Percentiles rank a stretch among this genome's conserved stretches.
Conservation (phyloP, 2,797 vertebrate genomes). For the Arvicola amphibius region DNA sequence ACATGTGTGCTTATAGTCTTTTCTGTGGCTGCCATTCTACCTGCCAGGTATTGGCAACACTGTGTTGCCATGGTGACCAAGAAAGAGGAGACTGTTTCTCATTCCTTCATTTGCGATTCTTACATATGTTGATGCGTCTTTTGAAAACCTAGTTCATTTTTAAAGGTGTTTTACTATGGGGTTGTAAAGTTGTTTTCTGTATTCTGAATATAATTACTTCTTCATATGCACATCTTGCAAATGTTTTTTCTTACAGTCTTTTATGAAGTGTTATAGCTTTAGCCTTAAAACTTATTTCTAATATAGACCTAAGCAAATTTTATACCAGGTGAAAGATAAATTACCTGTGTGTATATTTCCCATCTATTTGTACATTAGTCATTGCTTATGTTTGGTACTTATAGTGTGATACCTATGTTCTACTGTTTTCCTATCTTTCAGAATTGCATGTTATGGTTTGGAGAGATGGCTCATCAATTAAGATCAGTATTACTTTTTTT, state of each 20-base stretch:
- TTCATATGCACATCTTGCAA: background rate
- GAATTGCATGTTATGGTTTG: background rate
- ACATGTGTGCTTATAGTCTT: background rate
- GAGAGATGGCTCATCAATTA: background rate
- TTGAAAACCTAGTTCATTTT: background rate
- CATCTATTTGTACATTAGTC: background rate
- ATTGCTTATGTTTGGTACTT: background rate
- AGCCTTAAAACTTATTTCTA: conserved; percentile 7
- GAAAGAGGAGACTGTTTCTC: background rate
- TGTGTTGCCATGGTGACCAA: background rate
- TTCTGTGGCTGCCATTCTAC: background rate
- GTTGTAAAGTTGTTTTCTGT: background rate
- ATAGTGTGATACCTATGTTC: background rate
- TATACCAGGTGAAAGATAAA: background rate
- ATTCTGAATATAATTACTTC: background rate
- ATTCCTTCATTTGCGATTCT: background rate
- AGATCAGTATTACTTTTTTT: background rate
- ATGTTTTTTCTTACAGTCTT: background rate
- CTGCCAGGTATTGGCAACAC: background rate
- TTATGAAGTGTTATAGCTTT: background rate
- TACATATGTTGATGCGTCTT: background rate
- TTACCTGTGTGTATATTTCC: background rate
- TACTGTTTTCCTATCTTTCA: background rate
- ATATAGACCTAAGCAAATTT: background rate
- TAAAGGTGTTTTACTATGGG: background rate